Conservation (phyloP, 2,113 vertebrate species). For the Ammodytes dubius region DNA sequence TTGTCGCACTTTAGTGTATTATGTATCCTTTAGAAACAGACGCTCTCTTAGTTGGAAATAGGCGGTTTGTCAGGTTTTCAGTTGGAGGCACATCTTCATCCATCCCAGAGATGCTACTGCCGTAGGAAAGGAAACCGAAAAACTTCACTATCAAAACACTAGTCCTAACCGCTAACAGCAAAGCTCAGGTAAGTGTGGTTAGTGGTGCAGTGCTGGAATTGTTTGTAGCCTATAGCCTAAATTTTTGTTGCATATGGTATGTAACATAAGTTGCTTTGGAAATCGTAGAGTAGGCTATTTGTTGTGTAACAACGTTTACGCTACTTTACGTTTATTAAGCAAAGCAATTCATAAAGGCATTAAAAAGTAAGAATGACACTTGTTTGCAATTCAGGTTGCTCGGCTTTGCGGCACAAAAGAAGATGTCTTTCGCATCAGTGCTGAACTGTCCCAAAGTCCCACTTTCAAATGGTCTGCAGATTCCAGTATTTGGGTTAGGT, state of each 20-base stretch:
- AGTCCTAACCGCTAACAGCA: too few species aligned
- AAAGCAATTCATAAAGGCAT: too few species aligned
- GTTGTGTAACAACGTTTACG: not conserved
- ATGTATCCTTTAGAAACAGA: not conserved
- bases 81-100: not conserved
- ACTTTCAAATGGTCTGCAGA: constrained; percentile 84
- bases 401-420: not conserved
- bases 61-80: not conserved
- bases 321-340: too few species aligned
- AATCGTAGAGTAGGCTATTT: too few species aligned
- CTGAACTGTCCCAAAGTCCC: constrained; percentile 68
- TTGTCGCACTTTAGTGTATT: too few species aligned
- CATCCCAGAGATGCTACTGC: constrained; percentile 11
- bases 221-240: not conserved
- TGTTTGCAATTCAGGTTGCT: not conserved
- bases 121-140: too few species aligned
- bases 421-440: constrained; percentile 6
- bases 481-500: constrained; percentile 82
- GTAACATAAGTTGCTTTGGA: not conserved
- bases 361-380: not conserved
- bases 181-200: not conserved
- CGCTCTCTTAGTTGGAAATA: constrained; percentile 45
- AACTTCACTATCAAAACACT: not conserved
- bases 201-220: not conserved
- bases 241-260: too few species aligned